A percentile compares a stretch with the other conserved stretches of the same genome.
Evolutionary conservation across 2,888 invertebrate genomes (phyloP).

Genomic region (Acleris literana): DNA sequence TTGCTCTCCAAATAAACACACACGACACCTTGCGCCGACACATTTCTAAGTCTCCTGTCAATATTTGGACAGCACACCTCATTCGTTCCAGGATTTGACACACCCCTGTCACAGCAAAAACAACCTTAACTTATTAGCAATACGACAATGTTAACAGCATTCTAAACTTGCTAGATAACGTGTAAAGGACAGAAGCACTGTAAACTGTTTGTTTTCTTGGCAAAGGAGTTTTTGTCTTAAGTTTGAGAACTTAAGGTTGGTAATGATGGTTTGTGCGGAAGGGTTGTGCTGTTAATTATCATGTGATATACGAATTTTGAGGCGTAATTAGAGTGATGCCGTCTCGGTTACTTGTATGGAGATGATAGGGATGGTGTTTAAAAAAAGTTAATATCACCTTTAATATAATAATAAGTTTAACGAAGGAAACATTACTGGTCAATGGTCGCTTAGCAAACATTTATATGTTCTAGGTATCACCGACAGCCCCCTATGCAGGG

Average conservation of each 20-base stretch:
- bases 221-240: constrained; percentile 17
- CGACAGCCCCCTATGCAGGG: too few species aligned
- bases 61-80: constrained; percentile 36
- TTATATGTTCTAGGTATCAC: too few species aligned
- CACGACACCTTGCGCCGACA: constrained; percentile 31
- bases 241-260: background rate
- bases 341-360: constrained; percentile 19
- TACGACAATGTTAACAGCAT: background rate
- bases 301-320: constrained; percentile 35
- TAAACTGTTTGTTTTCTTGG: constrained; percentile 27
- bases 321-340: constrained; percentile 30
- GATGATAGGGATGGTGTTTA: constrained; percentile 15
- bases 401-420: too few species aligned
- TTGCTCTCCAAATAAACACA: constrained; percentile 38
- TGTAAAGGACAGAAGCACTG: constrained; percentile 32
- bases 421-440: too few species aligned
- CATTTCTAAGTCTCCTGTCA: constrained; percentile 37
- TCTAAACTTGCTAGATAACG: constrained; percentile 15
- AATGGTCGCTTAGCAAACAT: too few species aligned
- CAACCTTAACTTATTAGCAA: background rate
- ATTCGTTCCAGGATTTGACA: constrained; percentile 24
- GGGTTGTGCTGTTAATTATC: constrained; percentile 37
- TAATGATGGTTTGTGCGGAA: constrained; percentile 18
- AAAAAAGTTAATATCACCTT: background rate
- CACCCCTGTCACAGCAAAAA: background rate